phyloP scores from a whole-genome alignment of 2,888 invertebrate genomes.

The Rhorus exstirpatorius region DNA sequence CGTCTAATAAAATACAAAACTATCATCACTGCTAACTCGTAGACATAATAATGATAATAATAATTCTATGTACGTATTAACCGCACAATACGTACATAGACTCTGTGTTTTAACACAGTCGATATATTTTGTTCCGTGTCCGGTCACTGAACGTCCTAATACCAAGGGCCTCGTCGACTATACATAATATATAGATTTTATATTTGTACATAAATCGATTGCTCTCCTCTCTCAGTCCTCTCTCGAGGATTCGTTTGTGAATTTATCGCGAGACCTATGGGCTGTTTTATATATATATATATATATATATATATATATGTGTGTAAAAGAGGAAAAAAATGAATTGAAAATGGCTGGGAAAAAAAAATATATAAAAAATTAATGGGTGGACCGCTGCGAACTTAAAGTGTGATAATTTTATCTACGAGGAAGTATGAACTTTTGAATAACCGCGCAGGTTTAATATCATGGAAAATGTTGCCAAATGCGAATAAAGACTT shows the following conservation, averaged over 20 bases:
- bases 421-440: conserved; percentile 32
- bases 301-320: too few species aligned
- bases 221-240: conserved; percentile 10
- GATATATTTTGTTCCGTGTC: conserved; percentile 46
- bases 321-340: too few species aligned
- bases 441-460: conserved; percentile 29
- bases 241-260: conserved; percentile 32
- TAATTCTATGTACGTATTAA: conserved; percentile 57
- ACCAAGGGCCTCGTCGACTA: conserved; percentile 31
- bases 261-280: conserved; percentile 21
- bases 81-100: conserved; percentile 27
- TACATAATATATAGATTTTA: conserved; percentile 74
- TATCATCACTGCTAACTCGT: conserved; percentile 39
- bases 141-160: conserved; percentile 1
- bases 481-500: conserved; percentile 63
- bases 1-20: conserved; percentile 30
- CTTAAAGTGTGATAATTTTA: conserved; percentile 35
- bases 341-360: not conserved
- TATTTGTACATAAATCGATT: conserved; percentile 81
- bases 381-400: not conserved
- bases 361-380: not conserved
- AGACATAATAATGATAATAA: conserved; percentile 31
- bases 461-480: conserved; percentile 57
- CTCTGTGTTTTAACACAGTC: conserved; percentile 33
- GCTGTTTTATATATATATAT: conserved; percentile 43